Percentiles rank a stretch among this genome's conserved stretches.
These are phyloP conservation scores for Synergus itoensis DNA, from an alignment of 2,888 invertebrate species.

Conservation along the genomic window DNA sequence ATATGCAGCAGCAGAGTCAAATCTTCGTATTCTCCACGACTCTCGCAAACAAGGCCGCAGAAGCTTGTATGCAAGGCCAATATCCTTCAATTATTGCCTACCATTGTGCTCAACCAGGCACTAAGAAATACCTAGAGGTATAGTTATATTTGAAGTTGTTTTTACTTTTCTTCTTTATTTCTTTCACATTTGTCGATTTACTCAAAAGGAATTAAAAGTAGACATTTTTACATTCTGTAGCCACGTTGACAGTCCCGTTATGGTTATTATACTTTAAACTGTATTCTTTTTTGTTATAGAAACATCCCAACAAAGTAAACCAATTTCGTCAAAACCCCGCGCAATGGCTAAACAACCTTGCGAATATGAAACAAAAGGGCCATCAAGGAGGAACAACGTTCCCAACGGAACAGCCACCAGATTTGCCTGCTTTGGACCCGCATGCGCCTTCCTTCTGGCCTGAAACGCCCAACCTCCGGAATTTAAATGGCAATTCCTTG, in stretches of 20 bases:
- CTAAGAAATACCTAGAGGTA: slow-evolving; percentile 96
- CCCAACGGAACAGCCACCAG: slow-evolving; percentile 74
- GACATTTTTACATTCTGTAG: no score
- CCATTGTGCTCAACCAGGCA: slow-evolving; percentile 96
- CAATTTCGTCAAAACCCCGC: slow-evolving; percentile 92
- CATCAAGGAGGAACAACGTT: slow-evolving; percentile 78
- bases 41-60: slow-evolving; percentile 96
- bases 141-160: slow-evolving; percentile 48
- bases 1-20: slow-evolving; percentile 97
- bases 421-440: slow-evolving; percentile 74
- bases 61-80: slow-evolving; percentile 93
- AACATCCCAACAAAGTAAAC: slow-evolving; percentile 93
- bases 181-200: no score
- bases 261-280: background rate
- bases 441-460: slow-evolving; percentile 75
- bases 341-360: slow-evolving; percentile 89
- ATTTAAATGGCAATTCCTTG: slow-evolving; percentile 74
- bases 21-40: slow-evolving; percentile 98
- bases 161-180: background rate
- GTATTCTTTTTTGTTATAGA: slow-evolving; percentile 78
- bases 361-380: slow-evolving; percentile 87
- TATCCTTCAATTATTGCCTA: slow-evolving; percentile 95
- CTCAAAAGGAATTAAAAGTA: no score
- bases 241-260: background rate
- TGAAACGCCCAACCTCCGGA: slow-evolving; percentile 74